Conservation (phyloP, 2,888 invertebrate species). For the Melanostoma mellinum region DNA sequence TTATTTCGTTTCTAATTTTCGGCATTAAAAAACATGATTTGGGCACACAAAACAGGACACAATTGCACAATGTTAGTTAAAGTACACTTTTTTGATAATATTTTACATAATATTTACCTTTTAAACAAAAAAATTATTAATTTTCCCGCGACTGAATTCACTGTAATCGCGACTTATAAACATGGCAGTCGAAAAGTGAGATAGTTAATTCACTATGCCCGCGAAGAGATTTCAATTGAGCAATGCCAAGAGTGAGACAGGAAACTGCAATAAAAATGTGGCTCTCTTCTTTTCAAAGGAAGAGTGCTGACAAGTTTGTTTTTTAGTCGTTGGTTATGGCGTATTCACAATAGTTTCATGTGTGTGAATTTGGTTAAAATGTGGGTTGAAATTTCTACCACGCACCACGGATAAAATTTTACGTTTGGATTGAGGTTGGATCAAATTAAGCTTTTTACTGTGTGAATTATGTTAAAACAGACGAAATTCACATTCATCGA, state of each 20-base stretch:
- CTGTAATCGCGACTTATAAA: slow-evolving; percentile 76
- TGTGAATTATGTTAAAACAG: too few relatives aligned
- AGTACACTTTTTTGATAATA: slow-evolving; percentile 49
- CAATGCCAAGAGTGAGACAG: slow-evolving; percentile 42
- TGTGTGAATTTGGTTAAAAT: too few relatives aligned
- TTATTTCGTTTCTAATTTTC: slow-evolving; percentile 33
- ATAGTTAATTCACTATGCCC: slow-evolving; percentile 41
- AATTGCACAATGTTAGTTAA: slow-evolving; percentile 26
- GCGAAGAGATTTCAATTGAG: slow-evolving; percentile 29
- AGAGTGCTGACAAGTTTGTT: too few relatives aligned
- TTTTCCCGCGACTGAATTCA: slow-evolving; percentile 76
- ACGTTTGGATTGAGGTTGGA: too few relatives aligned
- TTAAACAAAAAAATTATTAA: slow-evolving; percentile 75
- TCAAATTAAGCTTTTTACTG: too few relatives aligned
- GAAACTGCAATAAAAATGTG: slow-evolving; percentile 40
- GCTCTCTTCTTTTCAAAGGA: neutral
- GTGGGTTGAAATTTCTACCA: too few relatives aligned
- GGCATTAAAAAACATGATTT: slow-evolving; percentile 28
- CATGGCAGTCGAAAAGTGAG: slow-evolving; percentile 76
- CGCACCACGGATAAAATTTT: too few relatives aligned
- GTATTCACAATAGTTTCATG: too few relatives aligned
- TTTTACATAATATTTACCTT: slow-evolving; percentile 75
- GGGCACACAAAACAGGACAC: slow-evolving; percentile 30
- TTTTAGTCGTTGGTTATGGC: too few relatives aligned
- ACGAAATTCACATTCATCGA: too few relatives aligned